phyloP scores from a whole-genome alignment of 2,113 vertebrate genomes.

The Urocolius indicus region DNA sequence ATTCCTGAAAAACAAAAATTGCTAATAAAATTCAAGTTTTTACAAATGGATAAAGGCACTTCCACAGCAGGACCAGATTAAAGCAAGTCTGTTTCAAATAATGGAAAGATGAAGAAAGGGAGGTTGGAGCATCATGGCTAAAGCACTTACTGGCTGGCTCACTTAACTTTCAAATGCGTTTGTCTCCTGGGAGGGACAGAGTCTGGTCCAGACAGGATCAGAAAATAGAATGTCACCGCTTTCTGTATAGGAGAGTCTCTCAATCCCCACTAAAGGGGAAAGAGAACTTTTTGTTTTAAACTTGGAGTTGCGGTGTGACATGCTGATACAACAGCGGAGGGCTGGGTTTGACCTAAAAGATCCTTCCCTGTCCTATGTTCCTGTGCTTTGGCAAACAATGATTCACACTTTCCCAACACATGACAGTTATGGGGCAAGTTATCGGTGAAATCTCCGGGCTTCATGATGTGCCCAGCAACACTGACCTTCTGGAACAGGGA shows the following conservation, averaged over 20 bases:
- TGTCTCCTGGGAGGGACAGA: background rate
- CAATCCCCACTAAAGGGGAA: background rate
- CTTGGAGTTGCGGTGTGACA: background rate
- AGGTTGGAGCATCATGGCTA: background rate
- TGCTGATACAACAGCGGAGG: background rate
- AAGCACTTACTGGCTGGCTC: background rate
- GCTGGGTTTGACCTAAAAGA: background rate
- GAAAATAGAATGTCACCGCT: background rate
- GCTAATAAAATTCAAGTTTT: background rate
- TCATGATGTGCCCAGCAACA: background rate
- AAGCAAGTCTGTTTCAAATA: background rate
- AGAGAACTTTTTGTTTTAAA: background rate
- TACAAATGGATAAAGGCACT: background rate
- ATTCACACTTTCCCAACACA: constrained; percentile 23
- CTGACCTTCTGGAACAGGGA: background rate
- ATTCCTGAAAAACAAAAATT: background rate
- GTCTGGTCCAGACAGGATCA: background rate
- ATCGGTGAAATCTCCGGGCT: background rate
- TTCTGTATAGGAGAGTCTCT: background rate
- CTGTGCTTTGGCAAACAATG: constrained; percentile 4
- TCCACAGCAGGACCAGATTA: background rate
- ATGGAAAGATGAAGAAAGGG: background rate
- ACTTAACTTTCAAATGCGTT: background rate
- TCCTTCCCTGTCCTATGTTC: background rate
- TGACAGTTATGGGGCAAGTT: background rate